These are phyloP conservation scores for Xenopus tropicalis DNA, from an alignment of 2,113 vertebrate genomes.

Conservation along the genomic window DNA sequence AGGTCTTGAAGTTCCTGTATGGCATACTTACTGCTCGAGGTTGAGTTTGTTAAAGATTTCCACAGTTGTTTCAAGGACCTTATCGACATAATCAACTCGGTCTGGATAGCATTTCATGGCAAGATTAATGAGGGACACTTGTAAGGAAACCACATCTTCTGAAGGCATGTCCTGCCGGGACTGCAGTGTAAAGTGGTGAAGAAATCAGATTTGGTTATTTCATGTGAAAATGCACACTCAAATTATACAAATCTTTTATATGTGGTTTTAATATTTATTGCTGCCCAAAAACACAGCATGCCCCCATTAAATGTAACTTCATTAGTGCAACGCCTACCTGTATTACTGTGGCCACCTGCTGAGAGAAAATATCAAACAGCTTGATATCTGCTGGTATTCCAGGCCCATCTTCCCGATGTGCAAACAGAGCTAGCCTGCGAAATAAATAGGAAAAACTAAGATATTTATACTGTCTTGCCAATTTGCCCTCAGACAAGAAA, in stretches of 20 bases:
- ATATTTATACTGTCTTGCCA: no score
- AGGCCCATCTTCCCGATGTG: conserved; percentile 95
- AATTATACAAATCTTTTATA: no score
- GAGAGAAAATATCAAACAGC: conserved; percentile 97
- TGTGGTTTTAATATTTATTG: no score
- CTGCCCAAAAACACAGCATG: no score
- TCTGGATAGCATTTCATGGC: conserved; percentile 98
- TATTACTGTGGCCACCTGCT: conserved; percentile 97
- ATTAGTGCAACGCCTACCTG: conserved; percentile 66
- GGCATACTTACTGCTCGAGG: conserved; percentile 90
- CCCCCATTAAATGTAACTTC: no score
- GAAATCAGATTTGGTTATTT: background rate
- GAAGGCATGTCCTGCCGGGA: conserved; percentile 98
- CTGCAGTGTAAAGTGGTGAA: conserved; percentile 57
- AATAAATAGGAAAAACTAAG: conserved; percentile 26
- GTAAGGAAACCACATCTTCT: conserved; percentile 94
- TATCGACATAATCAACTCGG: conserved; percentile 97
- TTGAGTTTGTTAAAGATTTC: conserved; percentile 98
- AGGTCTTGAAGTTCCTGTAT: background rate
- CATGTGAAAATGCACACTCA: no score
- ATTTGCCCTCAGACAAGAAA: no score
- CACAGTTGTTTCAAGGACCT: conserved; percentile 94
- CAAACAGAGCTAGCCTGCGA: conserved; percentile 88
- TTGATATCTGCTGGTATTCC: conserved; percentile 97
- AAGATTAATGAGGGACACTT: conserved; percentile 97